These are phyloP conservation scores for Acipenser oxyrinchus DNA, from an alignment of 2,797 vertebrate species.

Conservation along the genomic window DNA sequence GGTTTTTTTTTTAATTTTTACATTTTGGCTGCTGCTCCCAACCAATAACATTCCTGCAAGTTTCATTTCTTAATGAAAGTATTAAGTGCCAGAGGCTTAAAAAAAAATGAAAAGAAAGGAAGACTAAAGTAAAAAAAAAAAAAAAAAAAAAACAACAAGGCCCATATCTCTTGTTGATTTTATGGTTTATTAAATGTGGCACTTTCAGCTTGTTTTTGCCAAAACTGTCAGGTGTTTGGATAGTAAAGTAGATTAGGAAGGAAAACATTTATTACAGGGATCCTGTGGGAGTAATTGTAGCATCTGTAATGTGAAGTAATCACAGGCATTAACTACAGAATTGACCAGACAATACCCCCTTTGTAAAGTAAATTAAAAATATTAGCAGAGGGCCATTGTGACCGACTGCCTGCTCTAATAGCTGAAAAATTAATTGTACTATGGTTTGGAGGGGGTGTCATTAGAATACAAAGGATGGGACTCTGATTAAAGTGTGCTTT, in stretches of 20 bases:
- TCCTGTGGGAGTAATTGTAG: constrained; percentile 44
- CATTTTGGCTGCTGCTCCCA: constrained; percentile 28
- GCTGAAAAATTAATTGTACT: constrained; percentile 43
- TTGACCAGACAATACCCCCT: constrained; percentile 39
- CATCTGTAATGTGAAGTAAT: constrained; percentile 60
- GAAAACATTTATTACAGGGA: constrained; percentile 30
- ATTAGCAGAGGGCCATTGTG: constrained; percentile 27
- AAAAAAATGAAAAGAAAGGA: not conserved
- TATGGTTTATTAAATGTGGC: constrained; percentile 23
- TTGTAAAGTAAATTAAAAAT: constrained; percentile 48
- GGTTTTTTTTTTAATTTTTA: constrained; percentile 28
- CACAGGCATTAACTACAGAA: constrained; percentile 45
- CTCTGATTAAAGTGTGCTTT: too few species aligned
- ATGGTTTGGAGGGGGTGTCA: constrained; percentile 33
- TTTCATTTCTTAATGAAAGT: constrained; percentile 49
- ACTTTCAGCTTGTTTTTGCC: constrained; percentile 23
- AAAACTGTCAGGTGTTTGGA: constrained; percentile 40
- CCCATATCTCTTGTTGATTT: constrained; percentile 16
- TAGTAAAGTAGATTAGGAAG: constrained; percentile 25
- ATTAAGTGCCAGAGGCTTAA: constrained; percentile 16
- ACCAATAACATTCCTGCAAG: constrained; percentile 37
- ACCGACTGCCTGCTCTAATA: constrained; percentile 34
- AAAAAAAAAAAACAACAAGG: constrained; percentile 13
- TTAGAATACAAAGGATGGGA: constrained; percentile 37
- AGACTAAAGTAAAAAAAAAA: constrained; percentile 16